These are phyloP conservation scores for Notodromas monacha DNA, from an alignment of 2,888 invertebrate genomes.

Conservation along the genomic window DNA sequence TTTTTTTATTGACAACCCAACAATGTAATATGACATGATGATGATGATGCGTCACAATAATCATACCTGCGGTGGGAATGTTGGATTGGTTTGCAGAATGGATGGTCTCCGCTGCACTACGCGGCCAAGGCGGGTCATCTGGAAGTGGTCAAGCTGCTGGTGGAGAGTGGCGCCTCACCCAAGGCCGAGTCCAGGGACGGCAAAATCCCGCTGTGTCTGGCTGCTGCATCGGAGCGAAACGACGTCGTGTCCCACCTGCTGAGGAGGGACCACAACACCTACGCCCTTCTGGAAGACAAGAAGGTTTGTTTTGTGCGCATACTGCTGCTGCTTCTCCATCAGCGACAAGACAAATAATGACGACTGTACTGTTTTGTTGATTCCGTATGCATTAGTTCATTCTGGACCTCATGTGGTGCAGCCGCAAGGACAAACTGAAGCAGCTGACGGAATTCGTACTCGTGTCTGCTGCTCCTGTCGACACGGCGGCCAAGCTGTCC, in stretches of 20 bases:
- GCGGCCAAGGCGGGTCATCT: slow-evolving; percentile 75
- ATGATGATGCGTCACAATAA: no score
- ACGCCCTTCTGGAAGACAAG: slow-evolving; percentile 82
- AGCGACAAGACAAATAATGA: not conserved
- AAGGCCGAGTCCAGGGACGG: slow-evolving; percentile 80
- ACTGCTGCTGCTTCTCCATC: no score
- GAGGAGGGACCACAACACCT: slow-evolving; percentile 89
- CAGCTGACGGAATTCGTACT: slow-evolving; percentile 90
- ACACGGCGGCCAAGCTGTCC: slow-evolving; percentile 87
- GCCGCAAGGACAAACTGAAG: slow-evolving; percentile 73
- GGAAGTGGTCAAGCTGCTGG: slow-evolving; percentile 68
- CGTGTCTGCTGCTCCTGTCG: slow-evolving; percentile 95
- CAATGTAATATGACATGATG: no score
- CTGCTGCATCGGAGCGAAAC: slow-evolving; percentile 84
- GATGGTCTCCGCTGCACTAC: slow-evolving; percentile 73
- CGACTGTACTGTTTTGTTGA: not conserved
- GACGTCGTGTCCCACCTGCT: slow-evolving; percentile 78
- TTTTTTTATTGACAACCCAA: no score
- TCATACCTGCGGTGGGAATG: no score
- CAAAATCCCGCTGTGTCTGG: slow-evolving; percentile 88
- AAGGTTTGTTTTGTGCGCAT: no score
- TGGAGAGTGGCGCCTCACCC: slow-evolving; percentile 83
- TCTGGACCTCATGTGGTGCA: slow-evolving; percentile 90
- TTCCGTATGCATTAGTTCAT: slow-evolving; percentile 31
- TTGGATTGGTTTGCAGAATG: no score